These are phyloP conservation scores for Hylaeus anthracinus DNA, from an alignment of 1,140 invertebrate species.

Conservation along the genomic window DNA sequence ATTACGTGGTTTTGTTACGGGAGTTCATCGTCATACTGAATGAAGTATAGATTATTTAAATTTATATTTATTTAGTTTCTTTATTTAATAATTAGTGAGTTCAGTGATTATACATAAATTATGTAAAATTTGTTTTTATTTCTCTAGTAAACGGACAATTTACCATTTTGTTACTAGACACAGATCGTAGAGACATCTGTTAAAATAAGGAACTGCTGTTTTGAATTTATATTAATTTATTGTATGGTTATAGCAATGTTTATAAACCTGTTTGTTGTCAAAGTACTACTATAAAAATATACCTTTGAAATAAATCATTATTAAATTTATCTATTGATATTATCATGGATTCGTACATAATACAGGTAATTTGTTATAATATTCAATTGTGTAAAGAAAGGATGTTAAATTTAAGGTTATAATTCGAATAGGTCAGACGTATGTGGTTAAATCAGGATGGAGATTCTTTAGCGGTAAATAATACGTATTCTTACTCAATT, in stretches of 20 bases:
- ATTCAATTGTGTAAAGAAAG: neutral
- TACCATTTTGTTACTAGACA: neutral
- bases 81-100: no score
- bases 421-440: slow-evolving; percentile 63
- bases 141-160: no score
- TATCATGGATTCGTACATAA: slow-evolving; percentile 70
- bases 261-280: neutral
- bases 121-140: no score
- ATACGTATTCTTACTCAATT: slow-evolving; percentile 1
- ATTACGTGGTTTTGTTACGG: no score
- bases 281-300: neutral
- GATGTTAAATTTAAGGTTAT: slow-evolving; percentile 31
- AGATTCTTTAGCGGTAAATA: slow-evolving; percentile 80
- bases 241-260: neutral
- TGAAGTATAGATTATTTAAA: no score
- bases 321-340: neutral
- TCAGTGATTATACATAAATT: no score
- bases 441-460: slow-evolving; percentile 82
- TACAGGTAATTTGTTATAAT: slow-evolving; percentile 63
- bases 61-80: no score
- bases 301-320: neutral
- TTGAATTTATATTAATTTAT: neutral
- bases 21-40: no score
- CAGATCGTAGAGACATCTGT: neutral
- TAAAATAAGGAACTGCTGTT: neutral